Evolutionary conservation across 2,888 invertebrate genomes (phyloP).

Genomic region (Troides aeacus): DNA sequence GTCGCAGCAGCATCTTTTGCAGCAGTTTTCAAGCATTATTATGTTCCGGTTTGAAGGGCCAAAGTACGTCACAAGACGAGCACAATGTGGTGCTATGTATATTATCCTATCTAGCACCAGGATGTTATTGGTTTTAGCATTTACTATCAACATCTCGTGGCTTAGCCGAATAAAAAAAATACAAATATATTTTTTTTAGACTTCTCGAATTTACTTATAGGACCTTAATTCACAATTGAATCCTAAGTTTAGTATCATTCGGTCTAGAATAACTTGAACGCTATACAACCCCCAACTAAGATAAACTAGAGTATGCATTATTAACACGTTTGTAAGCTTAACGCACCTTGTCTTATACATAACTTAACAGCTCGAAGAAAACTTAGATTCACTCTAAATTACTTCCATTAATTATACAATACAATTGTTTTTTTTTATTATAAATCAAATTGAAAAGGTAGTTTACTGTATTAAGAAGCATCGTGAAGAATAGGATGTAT

Average conservation of each 20-base stretch:
- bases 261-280: constrained; percentile 9
- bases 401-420: background rate
- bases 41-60: too few relatives aligned
- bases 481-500: too few relatives aligned
- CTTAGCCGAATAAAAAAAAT: background rate
- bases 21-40: too few relatives aligned
- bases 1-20: too few relatives aligned
- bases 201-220: background rate
- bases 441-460: background rate
- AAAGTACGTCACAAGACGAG: too few relatives aligned
- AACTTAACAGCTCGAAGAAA: constrained; percentile 1
- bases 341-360: constrained; percentile 33
- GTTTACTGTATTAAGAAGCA: too few relatives aligned
- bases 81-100: too few relatives aligned
- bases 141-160: too few relatives aligned
- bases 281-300: constrained; percentile 35
- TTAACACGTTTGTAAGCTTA: constrained; percentile 36
- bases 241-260: constrained; percentile 15
- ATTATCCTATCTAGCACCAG: too few relatives aligned
- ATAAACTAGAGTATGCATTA: constrained; percentile 49
- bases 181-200: background rate
- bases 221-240: constrained; percentile 5
- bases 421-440: background rate
- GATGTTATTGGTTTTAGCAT: too few relatives aligned
- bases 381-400: constrained; percentile 5